A percentile compares a stretch with the other conserved stretches of the same genome.
These are phyloP conservation scores for Eolophus roseicapilla DNA, from an alignment of 2,113 vertebrate species.

Conservation along the genomic window DNA sequence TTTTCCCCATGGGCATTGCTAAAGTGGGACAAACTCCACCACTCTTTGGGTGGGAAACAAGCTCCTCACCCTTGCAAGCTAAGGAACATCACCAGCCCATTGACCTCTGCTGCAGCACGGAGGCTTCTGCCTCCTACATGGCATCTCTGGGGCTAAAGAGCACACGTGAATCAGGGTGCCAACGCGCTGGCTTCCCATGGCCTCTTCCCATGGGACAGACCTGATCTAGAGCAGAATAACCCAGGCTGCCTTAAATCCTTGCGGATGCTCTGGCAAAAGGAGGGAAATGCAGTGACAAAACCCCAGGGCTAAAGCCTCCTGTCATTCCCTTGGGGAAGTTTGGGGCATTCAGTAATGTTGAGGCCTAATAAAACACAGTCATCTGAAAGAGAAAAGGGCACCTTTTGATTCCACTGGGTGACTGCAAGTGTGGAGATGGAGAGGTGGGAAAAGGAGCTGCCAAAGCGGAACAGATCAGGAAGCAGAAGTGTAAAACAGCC, in stretches of 20 bases:
- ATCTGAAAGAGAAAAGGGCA: background rate
- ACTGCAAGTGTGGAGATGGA: rapidly evolving
- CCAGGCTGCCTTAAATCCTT: background rate
- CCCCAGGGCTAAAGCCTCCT: rapidly evolving
- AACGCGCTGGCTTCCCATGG: background rate
- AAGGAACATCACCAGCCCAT: rapidly evolving
- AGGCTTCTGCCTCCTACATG: background rate
- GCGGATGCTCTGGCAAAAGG: background rate
- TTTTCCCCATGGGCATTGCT: background rate
- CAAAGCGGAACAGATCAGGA: background rate
- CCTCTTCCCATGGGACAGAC: background rate
- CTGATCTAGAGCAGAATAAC: background rate
- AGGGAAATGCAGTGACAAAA: background rate
- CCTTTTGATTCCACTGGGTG: background rate
- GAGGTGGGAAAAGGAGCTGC: background rate
- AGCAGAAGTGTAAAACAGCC: background rate
- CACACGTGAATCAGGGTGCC: background rate
- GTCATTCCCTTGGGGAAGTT: background rate
- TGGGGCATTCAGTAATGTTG: background rate
- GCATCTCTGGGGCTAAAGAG: background rate
- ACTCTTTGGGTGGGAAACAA: too few species aligned
- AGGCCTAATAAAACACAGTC: background rate
- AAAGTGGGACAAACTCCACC: background rate
- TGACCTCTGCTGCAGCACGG: background rate
- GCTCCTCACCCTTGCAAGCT: background rate